Evolutionary conservation across 2,797 vertebrate genomes (phyloP).

Genomic region (Platyrinchus mystaceus): DNA sequence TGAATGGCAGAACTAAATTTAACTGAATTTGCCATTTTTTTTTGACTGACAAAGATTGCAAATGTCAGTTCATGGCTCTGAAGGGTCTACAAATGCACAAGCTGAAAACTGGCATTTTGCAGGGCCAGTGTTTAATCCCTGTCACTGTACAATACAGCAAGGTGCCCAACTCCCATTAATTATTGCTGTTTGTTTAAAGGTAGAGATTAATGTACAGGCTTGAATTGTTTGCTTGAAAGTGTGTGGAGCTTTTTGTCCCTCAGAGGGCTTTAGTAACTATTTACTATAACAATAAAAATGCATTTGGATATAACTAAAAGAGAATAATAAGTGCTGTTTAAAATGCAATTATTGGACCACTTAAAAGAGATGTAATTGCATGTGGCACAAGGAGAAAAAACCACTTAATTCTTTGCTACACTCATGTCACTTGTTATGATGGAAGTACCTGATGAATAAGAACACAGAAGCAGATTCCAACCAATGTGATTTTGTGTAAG

Average conservation of each 20-base stretch:
- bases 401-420: background rate
- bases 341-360: conserved; percentile 52
- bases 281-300: conserved; percentile 44
- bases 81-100: conserved; percentile 49
- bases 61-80: conserved; percentile 64
- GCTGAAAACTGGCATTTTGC: conserved; percentile 65
- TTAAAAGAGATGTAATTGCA: conserved; percentile 58
- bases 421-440: background rate
- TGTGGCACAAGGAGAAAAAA: conserved; percentile 15
- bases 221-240: background rate
- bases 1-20: conserved; percentile 74
- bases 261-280: background rate
- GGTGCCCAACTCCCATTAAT: conserved; percentile 25
- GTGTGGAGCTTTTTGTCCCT: background rate
- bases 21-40: conserved; percentile 66
- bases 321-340: conserved; percentile 48
- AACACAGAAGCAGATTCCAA: conserved; percentile 33
- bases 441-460: conserved; percentile 44
- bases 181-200: conserved; percentile 41
- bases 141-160: conserved; percentile 37
- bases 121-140: conserved; percentile 54
- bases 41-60: conserved; percentile 68
- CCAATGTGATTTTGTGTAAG: conserved; percentile 4
- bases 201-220: conserved; percentile 13
- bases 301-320: conserved; percentile 42